Base-by-base conservation (phyloP, 2,888 invertebrate species). In the Onthophagus sagittarius region DNA sequence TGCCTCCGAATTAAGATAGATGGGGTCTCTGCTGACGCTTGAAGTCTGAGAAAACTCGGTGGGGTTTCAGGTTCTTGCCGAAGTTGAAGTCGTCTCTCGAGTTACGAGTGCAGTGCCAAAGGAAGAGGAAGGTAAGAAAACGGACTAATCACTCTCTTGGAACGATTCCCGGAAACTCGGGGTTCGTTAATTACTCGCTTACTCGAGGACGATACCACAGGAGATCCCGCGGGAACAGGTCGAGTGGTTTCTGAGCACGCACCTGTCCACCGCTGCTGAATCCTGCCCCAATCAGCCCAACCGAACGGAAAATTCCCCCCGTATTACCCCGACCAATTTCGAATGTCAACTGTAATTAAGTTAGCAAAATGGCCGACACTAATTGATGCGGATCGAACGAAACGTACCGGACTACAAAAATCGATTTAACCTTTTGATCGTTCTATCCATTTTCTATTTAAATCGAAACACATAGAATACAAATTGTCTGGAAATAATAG, bases 141-240 rank as follows among this genome's bases (percentile, higher is more conserved):
- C 71, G 73, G 71, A 74, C 71, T 74, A 71, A 74, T 71, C 71
- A 72, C 63, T 74, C 74, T 71, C 71, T 62, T 63, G 23, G 67
- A 67, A 6, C 67, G 31, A 64, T 15, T 67, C 67, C 15, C 31
- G 39, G 39, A 53, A 53, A 53, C 39, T 67, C 31, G 23, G 67
- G 23, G 67, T 67, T 32, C 67, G 23, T 67, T 67, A 67, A 67
- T 67, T 67, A 67, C 67, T 67, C 14, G 14, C 9, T 67, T 67
- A 67, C 67, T 67, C 14, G 14, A 14, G 64, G 67, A 67, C 23
- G 67, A 53, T 53, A 53, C 39, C 39, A 53, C 15, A 23, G 31
- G 67, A 67, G 67, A 64, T 67, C 67, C 31, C 67, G 31, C 32
- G 67, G 67, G 67, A 67, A 67, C 32, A 23, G 23, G 67, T 31